These are phyloP conservation scores for Catostylus mosaicus DNA, from an alignment of 30 jellyfish, hydroid and myxozoan species.

Conservation along the genomic window DNA sequence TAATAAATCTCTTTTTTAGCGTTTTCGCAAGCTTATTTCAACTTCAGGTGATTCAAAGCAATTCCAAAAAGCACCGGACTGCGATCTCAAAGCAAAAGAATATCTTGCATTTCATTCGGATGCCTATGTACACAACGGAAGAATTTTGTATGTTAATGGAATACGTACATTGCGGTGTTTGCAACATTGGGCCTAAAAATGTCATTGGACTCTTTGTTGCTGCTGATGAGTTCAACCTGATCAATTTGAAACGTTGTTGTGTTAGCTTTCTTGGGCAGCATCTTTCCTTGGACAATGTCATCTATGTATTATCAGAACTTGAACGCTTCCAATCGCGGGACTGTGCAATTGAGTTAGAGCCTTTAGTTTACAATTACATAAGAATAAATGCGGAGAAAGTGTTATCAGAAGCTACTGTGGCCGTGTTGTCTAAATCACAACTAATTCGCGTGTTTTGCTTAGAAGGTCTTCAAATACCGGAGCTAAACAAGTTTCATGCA, in stretches of 20 bases:
- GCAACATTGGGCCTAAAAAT: constrained; percentile 58
- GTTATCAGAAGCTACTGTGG: constrained; percentile 42
- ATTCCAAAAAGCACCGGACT: constrained; percentile 3
- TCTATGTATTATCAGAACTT: constrained; percentile 47
- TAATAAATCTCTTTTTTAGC: constrained; percentile 12
- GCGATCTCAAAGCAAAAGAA: constrained; percentile 12
- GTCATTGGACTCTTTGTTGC: constrained; percentile 56
- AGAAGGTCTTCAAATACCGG: constrained; percentile 43
- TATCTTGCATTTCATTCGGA: not conserved
- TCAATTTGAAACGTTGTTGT: constrained; percentile 41
- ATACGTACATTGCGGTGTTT: constrained; percentile 61
- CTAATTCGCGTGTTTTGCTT: constrained; percentile 19
- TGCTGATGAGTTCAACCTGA: constrained; percentile 64
- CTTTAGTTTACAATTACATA: constrained; percentile 9
- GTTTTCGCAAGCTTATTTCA: constrained; percentile 31
- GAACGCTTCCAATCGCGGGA: constrained; percentile 40
- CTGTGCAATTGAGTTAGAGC: constrained; percentile 39
- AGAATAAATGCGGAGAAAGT: constrained; percentile 40
- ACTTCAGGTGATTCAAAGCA: not conserved
- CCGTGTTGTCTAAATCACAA: constrained; percentile 42
- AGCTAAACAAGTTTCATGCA: constrained; percentile 46
- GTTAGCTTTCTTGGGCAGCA: constrained; percentile 41
- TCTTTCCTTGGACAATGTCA: constrained; percentile 41
- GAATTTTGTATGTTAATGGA: constrained; percentile 51
- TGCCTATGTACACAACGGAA: constrained; percentile 28